Conservation (phyloP, 2,113 vertebrate genomes). For the Eulacestoma nigropectus region DNA sequence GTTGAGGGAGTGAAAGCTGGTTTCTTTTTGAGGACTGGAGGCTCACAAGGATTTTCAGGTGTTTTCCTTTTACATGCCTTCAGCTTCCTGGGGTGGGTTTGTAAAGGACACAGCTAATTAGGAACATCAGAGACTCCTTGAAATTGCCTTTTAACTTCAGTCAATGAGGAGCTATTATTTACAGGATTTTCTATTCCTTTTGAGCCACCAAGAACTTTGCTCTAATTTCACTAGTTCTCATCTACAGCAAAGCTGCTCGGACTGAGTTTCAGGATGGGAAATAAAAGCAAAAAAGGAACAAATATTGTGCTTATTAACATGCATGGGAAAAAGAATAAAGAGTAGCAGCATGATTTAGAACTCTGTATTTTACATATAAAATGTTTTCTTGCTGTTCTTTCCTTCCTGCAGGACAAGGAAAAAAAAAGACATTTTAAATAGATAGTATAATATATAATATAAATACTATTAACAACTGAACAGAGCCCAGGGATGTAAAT, state of each 20-base stretch:
- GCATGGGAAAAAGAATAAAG: not conserved
- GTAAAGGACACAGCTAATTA: slow-evolving; percentile 3
- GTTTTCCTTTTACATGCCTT: not conserved
- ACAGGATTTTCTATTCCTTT: not conserved
- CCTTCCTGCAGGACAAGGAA: not conserved
- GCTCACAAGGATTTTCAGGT: not conserved
- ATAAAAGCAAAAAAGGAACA: not conserved
- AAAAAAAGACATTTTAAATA: not conserved
- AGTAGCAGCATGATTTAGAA: not conserved
- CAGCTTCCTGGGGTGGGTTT: not conserved
- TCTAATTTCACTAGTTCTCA: not conserved
- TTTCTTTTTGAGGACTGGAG: not conserved
- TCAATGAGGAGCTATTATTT: not conserved
- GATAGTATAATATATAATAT: not conserved
- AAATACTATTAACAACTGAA: not conserved
- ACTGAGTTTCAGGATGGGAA: not conserved
- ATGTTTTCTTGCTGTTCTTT: not conserved
- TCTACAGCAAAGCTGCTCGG: not conserved
- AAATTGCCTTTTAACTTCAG: not conserved
- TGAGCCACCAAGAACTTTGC: not conserved
- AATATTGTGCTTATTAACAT: not conserved
- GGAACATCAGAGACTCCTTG: not conserved
- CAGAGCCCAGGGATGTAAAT: not conserved
- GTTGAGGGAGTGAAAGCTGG: not conserved
- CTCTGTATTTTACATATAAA: not conserved